Conservation (phyloP, 2,888 invertebrate genomes). For the Apomyelois bistriatella region DNA sequence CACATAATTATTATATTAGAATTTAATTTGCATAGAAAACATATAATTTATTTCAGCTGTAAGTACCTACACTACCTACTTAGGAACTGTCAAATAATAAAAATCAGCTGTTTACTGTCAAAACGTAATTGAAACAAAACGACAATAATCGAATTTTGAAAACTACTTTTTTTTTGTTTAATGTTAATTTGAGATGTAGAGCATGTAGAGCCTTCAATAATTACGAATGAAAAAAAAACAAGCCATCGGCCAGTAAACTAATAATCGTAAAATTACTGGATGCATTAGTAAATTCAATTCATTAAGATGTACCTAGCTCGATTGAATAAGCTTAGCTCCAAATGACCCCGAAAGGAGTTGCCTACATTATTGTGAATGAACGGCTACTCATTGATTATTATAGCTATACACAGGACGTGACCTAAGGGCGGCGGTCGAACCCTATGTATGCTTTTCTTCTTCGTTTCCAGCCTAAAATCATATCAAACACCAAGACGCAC, state of each 20-base stretch:
- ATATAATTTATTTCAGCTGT: too few species aligned
- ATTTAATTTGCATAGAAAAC: too few species aligned
- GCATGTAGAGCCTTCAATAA: too few species aligned
- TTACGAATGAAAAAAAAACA: too few species aligned
- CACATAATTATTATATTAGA: too few species aligned
- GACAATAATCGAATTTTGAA: background rate
- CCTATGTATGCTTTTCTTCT: conserved; percentile 30
- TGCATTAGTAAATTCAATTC: conserved; percentile 37
- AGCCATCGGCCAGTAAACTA: too few species aligned
- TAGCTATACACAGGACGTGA: conserved; percentile 58
- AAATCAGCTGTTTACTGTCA: conserved; percentile 7
- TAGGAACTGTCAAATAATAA: background rate
- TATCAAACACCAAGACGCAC: conserved; percentile 15
- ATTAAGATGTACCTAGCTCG: conserved; percentile 47
- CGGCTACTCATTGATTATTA: conserved; percentile 73
- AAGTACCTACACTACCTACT: too few species aligned
- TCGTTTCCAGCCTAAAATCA: conserved; percentile 28
- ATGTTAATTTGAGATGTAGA: too few species aligned
- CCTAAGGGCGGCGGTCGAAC: conserved; percentile 69
- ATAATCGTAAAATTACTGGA: background rate
- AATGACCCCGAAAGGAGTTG: conserved; percentile 68
- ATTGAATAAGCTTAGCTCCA: conserved; percentile 51
- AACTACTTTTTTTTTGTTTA: too few species aligned
- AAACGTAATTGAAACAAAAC: background rate
- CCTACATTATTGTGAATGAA: conserved; percentile 76